A percentile compares a stretch with the other conserved stretches of the same genome.
Evolutionary conservation across 2,888 invertebrate genomes (phyloP).

Genomic region (Morpho achilles): DNA sequence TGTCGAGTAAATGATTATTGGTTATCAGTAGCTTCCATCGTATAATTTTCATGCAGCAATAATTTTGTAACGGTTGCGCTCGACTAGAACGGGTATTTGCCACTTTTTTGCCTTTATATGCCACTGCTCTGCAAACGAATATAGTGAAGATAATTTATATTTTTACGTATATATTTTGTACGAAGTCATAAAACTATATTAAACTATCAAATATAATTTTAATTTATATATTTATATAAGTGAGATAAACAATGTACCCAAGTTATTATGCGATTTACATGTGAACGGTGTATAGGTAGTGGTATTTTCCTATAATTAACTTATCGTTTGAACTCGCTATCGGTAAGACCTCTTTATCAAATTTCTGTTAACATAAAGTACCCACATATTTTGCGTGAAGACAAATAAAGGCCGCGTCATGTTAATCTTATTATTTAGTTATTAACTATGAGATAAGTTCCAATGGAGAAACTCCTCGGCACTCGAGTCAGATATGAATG

Average conservation of each 20-base stretch:
- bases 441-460: constrained; percentile 45
- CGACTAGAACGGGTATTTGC: constrained; percentile 70
- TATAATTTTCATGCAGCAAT: constrained; percentile 68
- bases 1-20: constrained; percentile 20
- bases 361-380: constrained; percentile 36
- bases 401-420: constrained; percentile 52
- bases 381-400: constrained; percentile 39
- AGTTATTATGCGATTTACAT: too few species aligned
- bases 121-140: constrained; percentile 46
- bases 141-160: not conserved
- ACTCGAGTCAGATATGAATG: constrained; percentile 54
- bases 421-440: constrained; percentile 46
- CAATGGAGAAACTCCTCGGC: constrained; percentile 54
- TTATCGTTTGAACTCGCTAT: constrained; percentile 71
- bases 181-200: too few species aligned
- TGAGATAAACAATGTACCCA: too few species aligned
- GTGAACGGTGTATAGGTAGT: constrained; percentile 19
- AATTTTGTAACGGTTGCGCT: constrained; percentile 77
- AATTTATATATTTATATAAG: too few species aligned
- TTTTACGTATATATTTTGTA: too few species aligned
- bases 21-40: constrained; percentile 24
- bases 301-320: constrained; percentile 67
- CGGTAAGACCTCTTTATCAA: constrained; percentile 69
- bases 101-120: constrained; percentile 49
- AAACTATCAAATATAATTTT: too few species aligned